Evolutionary conservation across 2,113 vertebrate species (phyloP), one percentile per base, ranked within the genome.

Genomic region (Triplophysa tibetana): DNA sequence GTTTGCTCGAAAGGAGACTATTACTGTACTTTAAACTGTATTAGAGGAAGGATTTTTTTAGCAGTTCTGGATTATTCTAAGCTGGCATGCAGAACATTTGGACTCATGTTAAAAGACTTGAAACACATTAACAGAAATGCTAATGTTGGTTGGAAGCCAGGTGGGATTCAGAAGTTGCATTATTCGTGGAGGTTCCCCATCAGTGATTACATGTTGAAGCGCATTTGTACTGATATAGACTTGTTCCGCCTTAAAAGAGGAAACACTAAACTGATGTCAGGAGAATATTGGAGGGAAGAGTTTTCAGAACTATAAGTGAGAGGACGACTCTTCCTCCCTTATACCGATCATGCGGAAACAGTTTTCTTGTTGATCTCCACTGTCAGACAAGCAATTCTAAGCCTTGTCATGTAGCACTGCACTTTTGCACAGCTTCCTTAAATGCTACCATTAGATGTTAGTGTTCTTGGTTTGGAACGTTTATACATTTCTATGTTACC

Each of bases 191-290:
- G 21, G 70, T 60, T 73, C 12, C 13, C 2, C 70, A 17, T 60
- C 19, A 73, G 54, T n/a, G 19, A 13, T 73, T 38, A 14, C 4
- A 23, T 60, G 12, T 0, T 23, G 69, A 70, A 43, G 54, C 58
- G 13, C 19, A 11, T 60, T 23, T 73, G 3, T 41, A 23, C n/a
- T 73, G 19, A 17, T 41, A 11, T 41, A 23, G 29, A 74, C 23
- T 10, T 3, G 4, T 24, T 74, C 24, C n/a, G 21, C 33, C 58
- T 41, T 60, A 11, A 24, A 73, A 73, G 54, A 73, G 70, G 12
- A 73, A 43, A 8, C 13, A 60, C 58, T 41, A 72, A 72, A 72
- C 19, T 72, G 26, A 8, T 38, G 26, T 56, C 50, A 38, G 69
- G 26, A 2, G 1, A 68, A 4, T 19, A 54, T 17, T 12, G 8